A percentile compares a stretch with the other conserved stretches of the same genome.
These are phyloP conservation scores for Melanerpes aurifrons DNA, from an alignment of 2,113 vertebrate species.

Conservation along the genomic window DNA sequence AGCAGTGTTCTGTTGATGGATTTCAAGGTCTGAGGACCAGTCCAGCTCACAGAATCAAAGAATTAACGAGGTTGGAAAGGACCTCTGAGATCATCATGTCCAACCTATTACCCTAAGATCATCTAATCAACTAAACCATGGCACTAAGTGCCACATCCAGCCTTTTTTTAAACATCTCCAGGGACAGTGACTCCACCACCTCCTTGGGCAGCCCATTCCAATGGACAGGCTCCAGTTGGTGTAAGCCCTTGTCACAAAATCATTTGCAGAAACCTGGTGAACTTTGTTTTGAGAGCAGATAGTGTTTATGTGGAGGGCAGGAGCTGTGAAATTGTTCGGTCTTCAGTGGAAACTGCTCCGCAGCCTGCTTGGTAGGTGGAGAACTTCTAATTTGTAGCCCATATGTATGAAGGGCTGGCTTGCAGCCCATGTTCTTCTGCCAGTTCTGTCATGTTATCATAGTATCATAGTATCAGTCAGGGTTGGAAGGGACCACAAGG, in stretches of 20 bases:
- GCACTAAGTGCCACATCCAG: too few species aligned
- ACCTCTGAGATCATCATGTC: too few species aligned
- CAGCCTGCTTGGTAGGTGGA: not conserved
- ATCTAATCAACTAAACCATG: too few species aligned
- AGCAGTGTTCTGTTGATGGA: not conserved
- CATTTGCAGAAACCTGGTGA: not conserved
- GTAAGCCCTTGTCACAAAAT: not conserved
- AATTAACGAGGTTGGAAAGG: too few species aligned
- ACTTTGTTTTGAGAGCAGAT: not conserved
- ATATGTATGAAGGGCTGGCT: not conserved
- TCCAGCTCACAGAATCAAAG: too few species aligned
- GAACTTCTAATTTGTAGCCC: not conserved
- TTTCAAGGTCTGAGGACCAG: too few species aligned
- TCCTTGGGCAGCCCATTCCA: too few species aligned
- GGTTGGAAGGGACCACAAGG: too few species aligned
- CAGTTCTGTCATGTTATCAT: not conserved
- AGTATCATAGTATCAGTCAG: too few species aligned
- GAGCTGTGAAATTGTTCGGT: not conserved
- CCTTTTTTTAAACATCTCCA: too few species aligned
- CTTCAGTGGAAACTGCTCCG: not conserved
- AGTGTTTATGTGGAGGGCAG: not conserved
- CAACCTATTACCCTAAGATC: too few species aligned
- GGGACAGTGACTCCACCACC: too few species aligned
- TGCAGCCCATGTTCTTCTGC: not conserved
- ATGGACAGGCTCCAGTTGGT: not conserved